Conservation (phyloP, 2,113 vertebrate species). For the Syngnathoides biaculeatus region DNA sequence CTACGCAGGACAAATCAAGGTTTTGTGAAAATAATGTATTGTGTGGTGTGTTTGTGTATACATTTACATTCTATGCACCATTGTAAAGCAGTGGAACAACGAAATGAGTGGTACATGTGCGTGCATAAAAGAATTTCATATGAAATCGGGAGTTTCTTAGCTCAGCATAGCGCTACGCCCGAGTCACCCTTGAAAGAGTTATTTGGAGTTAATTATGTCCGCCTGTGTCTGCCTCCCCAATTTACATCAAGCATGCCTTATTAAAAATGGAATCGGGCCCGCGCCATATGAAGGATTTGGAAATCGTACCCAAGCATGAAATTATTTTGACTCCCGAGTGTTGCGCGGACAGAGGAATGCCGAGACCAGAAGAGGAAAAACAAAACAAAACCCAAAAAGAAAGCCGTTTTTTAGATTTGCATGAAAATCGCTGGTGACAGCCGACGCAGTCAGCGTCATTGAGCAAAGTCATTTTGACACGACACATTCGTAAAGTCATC, state of each 20-base stretch:
- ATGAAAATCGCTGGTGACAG: slow-evolving; percentile 21
- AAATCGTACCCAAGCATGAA: slow-evolving; percentile 60
- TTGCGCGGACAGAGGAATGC: slow-evolving; percentile 36
- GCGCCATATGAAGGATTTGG: slow-evolving; percentile 56
- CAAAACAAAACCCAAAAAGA: neutral
- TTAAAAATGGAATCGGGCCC: slow-evolving; percentile 57
- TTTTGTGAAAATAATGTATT: neutral
- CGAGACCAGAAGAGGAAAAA: neutral
- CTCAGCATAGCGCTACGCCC: neutral
- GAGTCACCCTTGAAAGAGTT: slow-evolving; percentile 44
- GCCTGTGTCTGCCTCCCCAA: slow-evolving; percentile 42
- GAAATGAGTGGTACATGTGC: neutral
- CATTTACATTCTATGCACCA: neutral
- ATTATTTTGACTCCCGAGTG: slow-evolving; percentile 42
- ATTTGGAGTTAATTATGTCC: slow-evolving; percentile 61
- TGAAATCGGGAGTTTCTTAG: neutral
- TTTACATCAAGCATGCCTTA: slow-evolving; percentile 59
- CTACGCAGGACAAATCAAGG: neutral
- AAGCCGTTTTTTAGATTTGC: slow-evolving; percentile 24
- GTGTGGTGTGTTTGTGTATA: neutral
- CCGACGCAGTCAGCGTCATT: neutral
- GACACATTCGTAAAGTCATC: neutral
- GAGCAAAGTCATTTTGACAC: neutral
- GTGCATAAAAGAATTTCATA: neutral
- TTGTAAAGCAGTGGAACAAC: neutral